A percentile compares a stretch with the other conserved stretches of the same genome.
Conservation (phyloP, 23 tunicate genomes). For the Diplosoma virens region DNA sequence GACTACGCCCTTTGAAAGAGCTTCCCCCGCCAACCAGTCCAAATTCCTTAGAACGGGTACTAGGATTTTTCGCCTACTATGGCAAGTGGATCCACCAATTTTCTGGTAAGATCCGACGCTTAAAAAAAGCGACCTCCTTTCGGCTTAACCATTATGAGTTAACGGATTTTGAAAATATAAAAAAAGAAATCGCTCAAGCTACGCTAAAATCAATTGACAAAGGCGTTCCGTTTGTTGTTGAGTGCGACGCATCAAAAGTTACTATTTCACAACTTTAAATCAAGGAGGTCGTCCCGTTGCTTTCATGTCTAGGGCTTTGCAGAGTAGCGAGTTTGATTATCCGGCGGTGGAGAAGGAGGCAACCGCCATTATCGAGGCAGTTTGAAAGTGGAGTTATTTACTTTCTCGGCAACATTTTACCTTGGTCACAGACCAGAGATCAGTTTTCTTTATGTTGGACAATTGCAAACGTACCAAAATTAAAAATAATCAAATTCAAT, state of each 20-base stretch:
- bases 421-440: not conserved
- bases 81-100: too few relatives aligned
- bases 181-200: too few relatives aligned
- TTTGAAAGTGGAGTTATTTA: not conserved
- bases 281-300: conserved; percentile 46
- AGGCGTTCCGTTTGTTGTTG: too few relatives aligned
- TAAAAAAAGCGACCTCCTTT: too few relatives aligned
- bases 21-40: too few relatives aligned
- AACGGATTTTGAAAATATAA: too few relatives aligned
- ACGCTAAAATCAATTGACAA: too few relatives aligned
- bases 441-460: not conserved
- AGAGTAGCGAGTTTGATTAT: not conserved
- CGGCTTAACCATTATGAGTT: too few relatives aligned
- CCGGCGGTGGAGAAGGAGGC: conserved; percentile 41
- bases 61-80: too few relatives aligned
- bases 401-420: not conserved
- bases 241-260: conserved; percentile 25
- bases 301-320: not conserved
- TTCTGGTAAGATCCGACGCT: too few relatives aligned
- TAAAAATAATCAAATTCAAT: not conserved
- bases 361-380: not conserved
- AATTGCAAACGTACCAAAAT: not conserved
- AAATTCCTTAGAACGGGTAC: too few relatives aligned
- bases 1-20: too few relatives aligned
- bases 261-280: conserved; percentile 21